These are phyloP conservation scores for Notothenia coriiceps DNA, from an alignment of 2,113 vertebrate species.

Conservation along the genomic window DNA sequence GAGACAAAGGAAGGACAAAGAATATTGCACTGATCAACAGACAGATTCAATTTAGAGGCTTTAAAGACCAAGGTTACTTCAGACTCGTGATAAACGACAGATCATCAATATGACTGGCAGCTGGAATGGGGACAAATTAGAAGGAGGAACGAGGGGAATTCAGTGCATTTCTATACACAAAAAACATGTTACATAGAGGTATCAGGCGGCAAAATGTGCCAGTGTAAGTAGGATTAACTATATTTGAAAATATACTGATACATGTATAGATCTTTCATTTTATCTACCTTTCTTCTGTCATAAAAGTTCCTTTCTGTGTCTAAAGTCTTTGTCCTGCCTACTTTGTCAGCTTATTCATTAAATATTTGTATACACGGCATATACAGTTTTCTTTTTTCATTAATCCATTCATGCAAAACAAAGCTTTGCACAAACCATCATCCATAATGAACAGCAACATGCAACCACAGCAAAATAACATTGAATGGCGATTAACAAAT, in stretches of 20 bases:
- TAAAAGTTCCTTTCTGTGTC: not conserved
- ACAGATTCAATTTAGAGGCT: not conserved
- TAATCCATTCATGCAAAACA: slow-evolving; percentile 1
- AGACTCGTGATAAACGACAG: slow-evolving; percentile 1
- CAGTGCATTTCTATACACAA: not conserved
- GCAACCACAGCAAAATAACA: too few relatives aligned
- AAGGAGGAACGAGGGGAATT: not conserved
- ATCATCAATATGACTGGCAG: not conserved
- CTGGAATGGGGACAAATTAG: not conserved
- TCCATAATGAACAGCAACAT: too few relatives aligned
- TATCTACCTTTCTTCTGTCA: too few relatives aligned
- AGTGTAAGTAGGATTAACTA: too few relatives aligned
- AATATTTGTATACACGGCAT: too few relatives aligned
- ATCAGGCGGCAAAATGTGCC: not conserved
- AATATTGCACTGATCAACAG: not conserved
- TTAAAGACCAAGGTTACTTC: not conserved
- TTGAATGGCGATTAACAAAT: too few relatives aligned
- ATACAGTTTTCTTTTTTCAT: not conserved
- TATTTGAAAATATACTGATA: too few relatives aligned
- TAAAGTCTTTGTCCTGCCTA: not conserved
- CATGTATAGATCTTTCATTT: too few relatives aligned
- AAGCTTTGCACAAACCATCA: too few relatives aligned
- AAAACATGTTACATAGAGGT: not conserved
- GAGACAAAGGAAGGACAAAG: slow-evolving; percentile 15
- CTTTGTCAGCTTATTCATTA: not conserved